These are phyloP conservation scores for Bradypodion ventrale DNA, from an alignment of 2,797 vertebrate species.

Conservation along the genomic window DNA sequence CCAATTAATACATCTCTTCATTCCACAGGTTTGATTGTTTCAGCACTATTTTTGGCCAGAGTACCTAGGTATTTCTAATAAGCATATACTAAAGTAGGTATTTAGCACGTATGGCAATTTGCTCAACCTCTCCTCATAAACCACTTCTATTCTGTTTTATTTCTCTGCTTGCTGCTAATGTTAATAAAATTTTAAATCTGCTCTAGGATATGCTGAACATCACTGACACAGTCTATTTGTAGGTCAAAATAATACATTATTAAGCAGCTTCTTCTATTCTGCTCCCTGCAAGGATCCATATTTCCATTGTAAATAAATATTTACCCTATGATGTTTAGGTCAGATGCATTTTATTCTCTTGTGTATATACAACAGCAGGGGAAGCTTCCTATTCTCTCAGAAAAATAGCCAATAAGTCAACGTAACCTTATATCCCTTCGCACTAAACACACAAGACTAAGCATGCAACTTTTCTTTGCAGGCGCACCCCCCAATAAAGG, in stretches of 20 bases:
- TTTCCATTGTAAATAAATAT: neutral
- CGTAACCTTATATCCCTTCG: neutral
- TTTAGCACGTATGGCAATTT: conserved; percentile 27
- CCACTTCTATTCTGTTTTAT: conserved; percentile 12
- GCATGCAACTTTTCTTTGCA: neutral
- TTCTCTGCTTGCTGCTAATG: neutral
- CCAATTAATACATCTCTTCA: neutral
- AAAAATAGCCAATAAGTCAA: neutral
- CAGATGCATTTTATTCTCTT: neutral
- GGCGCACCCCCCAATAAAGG: too few relatives aligned
- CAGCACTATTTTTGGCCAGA: rapidly evolving
- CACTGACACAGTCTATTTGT: neutral
- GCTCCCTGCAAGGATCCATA: neutral
- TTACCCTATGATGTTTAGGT: neutral
- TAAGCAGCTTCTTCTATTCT: neutral
- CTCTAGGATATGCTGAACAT: conserved; percentile 2
- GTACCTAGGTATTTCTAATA: conserved; percentile 36
- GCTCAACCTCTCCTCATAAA: conserved; percentile 13
- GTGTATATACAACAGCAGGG: neutral
- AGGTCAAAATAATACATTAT: neutral
- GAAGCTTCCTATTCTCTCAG: neutral
- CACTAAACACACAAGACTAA: neutral
- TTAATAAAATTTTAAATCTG: conserved; percentile 19
- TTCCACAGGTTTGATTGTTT: neutral
- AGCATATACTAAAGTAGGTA: conserved; percentile 4